These are phyloP conservation scores for Malacoctenus gilli DNA, from an alignment of 2,797 vertebrate genomes.

Conservation along the genomic window DNA sequence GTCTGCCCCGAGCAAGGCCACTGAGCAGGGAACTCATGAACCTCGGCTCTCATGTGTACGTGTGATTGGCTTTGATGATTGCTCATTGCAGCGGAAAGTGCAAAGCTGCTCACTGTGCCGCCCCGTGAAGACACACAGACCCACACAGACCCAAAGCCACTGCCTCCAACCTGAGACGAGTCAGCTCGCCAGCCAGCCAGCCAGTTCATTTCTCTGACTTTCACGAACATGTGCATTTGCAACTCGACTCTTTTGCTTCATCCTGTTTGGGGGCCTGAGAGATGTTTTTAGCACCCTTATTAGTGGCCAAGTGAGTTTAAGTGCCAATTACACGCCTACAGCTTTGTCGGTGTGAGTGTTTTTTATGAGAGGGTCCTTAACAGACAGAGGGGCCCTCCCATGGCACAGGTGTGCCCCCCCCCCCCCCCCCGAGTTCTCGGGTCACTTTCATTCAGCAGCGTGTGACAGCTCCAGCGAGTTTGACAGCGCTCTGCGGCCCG, in stretches of 20 bases:
- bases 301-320: slow-evolving; percentile 52
- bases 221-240: no score
- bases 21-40: slow-evolving; percentile 61
- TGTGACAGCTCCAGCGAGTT: slow-evolving; percentile 74
- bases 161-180: slow-evolving; percentile 39
- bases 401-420: slow-evolving; percentile 79
- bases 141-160: neutral
- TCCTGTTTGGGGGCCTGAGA: slow-evolving; percentile 55
- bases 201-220: no score
- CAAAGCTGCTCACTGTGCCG: slow-evolving; percentile 77
- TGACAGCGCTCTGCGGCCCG: slow-evolving; percentile 56
- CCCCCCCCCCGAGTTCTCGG: slow-evolving; percentile 67
- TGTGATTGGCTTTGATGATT: slow-evolving; percentile 80
- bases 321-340: slow-evolving; percentile 70
- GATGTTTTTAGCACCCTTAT: slow-evolving; percentile 59
- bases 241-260: slow-evolving; percentile 32
- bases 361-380: slow-evolving; percentile 62
- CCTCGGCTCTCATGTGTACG: slow-evolving; percentile 66
- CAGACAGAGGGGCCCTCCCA: slow-evolving; percentile 54
- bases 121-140: slow-evolving; percentile 64
- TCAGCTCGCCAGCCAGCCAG: slow-evolving; percentile 26
- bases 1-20: slow-evolving; percentile 37
- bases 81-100: slow-evolving; percentile 77
- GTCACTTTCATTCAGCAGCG: slow-evolving; percentile 70
- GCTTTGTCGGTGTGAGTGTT: slow-evolving; percentile 62